These are phyloP conservation scores for Drosophila peninsularis DNA, from an alignment of 2,888 invertebrate genomes.

Conservation along the genomic window DNA sequence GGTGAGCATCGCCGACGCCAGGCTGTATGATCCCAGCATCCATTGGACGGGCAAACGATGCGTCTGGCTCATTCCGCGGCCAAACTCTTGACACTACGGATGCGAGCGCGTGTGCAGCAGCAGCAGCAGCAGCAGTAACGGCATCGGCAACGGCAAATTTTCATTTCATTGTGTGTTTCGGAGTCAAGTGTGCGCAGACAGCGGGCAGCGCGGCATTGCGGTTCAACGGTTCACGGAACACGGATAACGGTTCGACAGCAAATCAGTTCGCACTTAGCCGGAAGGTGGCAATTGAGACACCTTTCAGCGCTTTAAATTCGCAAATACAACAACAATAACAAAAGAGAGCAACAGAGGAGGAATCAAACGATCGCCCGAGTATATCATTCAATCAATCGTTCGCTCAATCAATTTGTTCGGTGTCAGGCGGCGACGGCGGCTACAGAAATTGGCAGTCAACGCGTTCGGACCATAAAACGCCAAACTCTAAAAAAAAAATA, in stretches of 20 bases:
- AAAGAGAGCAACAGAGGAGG: constrained; percentile 62
- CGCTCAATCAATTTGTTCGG: constrained; percentile 52
- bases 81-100: constrained; percentile 70
- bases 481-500: constrained; percentile 29
- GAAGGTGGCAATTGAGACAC: constrained; percentile 80
- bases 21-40: constrained; percentile 31
- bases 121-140: background rate
- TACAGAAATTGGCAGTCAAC: constrained; percentile 57
- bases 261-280: constrained; percentile 69
- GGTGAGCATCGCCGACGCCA: constrained; percentile 27
- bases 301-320: constrained; percentile 71
- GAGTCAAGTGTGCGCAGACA: constrained; percentile 31
- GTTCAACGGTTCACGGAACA: constrained; percentile 13
- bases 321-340: constrained; percentile 48
- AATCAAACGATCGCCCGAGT: constrained; percentile 46
- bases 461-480: constrained; percentile 60
- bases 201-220: constrained; percentile 21
- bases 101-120: constrained; percentile 54
- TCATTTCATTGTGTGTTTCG: constrained; percentile 11
- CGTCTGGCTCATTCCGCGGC: constrained; percentile 75
- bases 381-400: constrained; percentile 58
- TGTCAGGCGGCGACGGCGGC: constrained; percentile 25
- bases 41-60: constrained; percentile 45
- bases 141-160: constrained; percentile 18
- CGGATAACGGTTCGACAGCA: constrained; percentile 28